Evolutionary conservation across 2,113 vertebrate genomes (phyloP).

Genomic region (mouse (Mus musculus)): GRCm39 chrX:52928501-52929000

Average conservation of each 20-base stretch:
- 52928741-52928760: background rate
- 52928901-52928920: background rate
- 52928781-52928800: background rate
- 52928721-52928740: background rate
- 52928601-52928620: background rate
- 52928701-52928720: background rate
- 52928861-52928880: background rate
- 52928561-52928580: background rate
- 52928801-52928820: background rate
- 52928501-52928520: constrained; percentile 23
- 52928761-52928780: background rate
- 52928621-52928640: background rate
- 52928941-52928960: background rate
- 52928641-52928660: background rate
- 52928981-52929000: background rate
- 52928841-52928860: background rate
- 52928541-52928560: background rate
- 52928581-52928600: constrained; percentile 21
- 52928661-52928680: background rate
- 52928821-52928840: background rate
- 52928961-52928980: background rate
- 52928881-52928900: background rate
- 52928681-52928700: background rate
- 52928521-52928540: background rate
- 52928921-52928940: background rate